phyloP scores from a whole-genome alignment of 2,888 invertebrate genomes.

The Agrochola macilenta region DNA sequence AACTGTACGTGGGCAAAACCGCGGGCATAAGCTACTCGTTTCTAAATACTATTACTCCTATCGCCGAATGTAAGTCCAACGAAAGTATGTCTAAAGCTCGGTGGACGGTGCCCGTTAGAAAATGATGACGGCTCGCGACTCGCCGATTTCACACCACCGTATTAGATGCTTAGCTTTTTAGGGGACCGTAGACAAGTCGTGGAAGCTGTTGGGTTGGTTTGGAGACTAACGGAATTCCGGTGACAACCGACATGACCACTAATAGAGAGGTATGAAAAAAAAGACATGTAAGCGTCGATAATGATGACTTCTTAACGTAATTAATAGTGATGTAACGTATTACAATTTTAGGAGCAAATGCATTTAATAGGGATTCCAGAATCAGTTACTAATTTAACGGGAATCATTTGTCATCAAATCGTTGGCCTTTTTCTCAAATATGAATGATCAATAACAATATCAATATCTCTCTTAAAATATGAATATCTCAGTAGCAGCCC shows the following conservation, averaged over 20 bases:
- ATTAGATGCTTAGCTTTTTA: conserved; percentile 76
- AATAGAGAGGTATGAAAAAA: no score
- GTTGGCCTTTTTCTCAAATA: not conserved
- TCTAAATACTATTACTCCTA: conserved; percentile 23
- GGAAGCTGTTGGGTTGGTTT: not conserved
- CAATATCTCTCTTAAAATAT: no score
- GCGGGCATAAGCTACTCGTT: not conserved
- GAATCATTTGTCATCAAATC: no score
- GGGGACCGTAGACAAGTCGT: not conserved
- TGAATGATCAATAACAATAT: not conserved
- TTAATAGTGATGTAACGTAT: no score
- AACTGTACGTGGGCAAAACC: not conserved
- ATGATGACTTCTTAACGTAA: no score
- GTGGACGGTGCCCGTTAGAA: conserved; percentile 79
- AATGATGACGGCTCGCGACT: conserved; percentile 73
- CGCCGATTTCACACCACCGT: conserved; percentile 85
- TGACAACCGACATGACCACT: no score
- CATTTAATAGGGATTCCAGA: not conserved
- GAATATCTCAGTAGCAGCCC: no score
- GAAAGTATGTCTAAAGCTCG: conserved; percentile 67
- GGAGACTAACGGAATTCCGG: not conserved
- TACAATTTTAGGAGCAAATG: no score
- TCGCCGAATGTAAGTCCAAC: conserved; percentile 36
- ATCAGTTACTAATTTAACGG: not conserved
- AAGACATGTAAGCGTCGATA: no score